Percentiles rank a stretch among this genome's conserved stretches.
These are phyloP conservation scores for Hydrozoanthus tunicans DNA, from an alignment of 64 coral and sea anemone species.

Conservation along the genomic window DNA sequence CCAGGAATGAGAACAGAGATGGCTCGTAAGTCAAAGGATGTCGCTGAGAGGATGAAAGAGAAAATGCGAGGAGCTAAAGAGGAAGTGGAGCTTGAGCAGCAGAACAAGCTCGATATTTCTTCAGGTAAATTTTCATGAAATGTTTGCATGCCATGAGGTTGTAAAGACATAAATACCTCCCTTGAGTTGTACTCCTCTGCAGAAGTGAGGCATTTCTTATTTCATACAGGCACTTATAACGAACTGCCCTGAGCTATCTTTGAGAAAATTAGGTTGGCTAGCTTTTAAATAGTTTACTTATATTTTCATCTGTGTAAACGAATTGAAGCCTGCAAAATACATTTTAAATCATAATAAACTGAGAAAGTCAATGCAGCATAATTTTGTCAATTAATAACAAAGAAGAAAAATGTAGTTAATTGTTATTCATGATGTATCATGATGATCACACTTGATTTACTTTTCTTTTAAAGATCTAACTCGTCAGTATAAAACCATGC, in stretches of 20 bases:
- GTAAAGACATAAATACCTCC: not conserved
- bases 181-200: too few species aligned
- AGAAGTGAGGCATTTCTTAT: too few species aligned
- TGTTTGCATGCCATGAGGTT: not conserved
- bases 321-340: too few species aligned
- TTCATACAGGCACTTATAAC: too few species aligned
- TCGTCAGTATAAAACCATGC: constrained; percentile 99
- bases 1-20: constrained; percentile 89
- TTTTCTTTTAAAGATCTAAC: constrained; percentile 75
- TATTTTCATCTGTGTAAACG: too few species aligned
- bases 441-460: not conserved
- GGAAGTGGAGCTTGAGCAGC: constrained; percentile 90
- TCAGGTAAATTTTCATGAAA: constrained; percentile 48
- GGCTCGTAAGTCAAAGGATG: constrained; percentile 83
- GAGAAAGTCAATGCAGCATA: too few species aligned
- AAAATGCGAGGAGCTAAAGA: constrained; percentile 90
- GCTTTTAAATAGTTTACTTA: too few species aligned
- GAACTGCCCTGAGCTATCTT: too few species aligned
- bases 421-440: not conserved
- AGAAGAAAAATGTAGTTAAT: not conserved
- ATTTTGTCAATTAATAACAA: too few species aligned
- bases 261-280: too few species aligned
- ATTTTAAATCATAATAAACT: too few species aligned
- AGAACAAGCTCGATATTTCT: constrained; percentile 97
- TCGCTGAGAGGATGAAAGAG: constrained; percentile 96